phyloP scores from a whole-genome alignment of 2,888 invertebrate genomes.

The Coenonympha glycerion region DNA sequence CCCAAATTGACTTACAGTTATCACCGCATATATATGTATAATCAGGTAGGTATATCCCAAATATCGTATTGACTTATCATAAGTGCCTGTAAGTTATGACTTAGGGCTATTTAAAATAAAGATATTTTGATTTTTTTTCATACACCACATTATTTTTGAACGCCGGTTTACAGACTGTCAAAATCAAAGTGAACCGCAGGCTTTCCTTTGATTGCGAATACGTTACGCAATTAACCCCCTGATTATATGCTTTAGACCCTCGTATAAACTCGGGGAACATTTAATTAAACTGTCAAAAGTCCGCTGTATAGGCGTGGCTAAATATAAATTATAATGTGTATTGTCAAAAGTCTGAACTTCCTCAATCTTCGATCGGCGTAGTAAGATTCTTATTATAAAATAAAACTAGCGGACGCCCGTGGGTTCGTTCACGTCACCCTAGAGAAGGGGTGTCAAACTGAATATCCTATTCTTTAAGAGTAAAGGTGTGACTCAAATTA shows the following conservation, averaged over 20 bases:
- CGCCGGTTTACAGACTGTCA: not conserved
- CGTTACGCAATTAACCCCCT: not conserved
- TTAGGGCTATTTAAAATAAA: too few species aligned
- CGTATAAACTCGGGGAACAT: conserved; percentile 2
- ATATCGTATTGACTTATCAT: too few species aligned
- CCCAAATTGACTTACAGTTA: too few species aligned
- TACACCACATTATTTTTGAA: too few species aligned
- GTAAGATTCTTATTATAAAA: not conserved
- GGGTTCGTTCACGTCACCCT: not conserved
- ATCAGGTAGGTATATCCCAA: too few species aligned
- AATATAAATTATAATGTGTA: conserved; percentile 4
- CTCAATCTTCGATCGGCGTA: not conserved
- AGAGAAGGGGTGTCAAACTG: not conserved
- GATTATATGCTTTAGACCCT: not conserved
- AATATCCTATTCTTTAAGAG: too few species aligned
- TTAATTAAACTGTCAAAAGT: conserved; percentile 10
- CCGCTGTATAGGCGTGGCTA: not conserved
- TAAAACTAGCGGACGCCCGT: too few species aligned
- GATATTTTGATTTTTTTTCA: too few species aligned
- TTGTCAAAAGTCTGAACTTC: not conserved
- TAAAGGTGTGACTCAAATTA: too few species aligned
- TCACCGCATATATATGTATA: too few species aligned
- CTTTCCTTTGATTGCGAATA: not conserved
- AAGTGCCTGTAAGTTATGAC: too few species aligned
- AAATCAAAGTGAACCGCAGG: not conserved